phyloP scores from a whole-genome alignment of 2,888 invertebrate species.

The Andrena trimmerana region DNA sequence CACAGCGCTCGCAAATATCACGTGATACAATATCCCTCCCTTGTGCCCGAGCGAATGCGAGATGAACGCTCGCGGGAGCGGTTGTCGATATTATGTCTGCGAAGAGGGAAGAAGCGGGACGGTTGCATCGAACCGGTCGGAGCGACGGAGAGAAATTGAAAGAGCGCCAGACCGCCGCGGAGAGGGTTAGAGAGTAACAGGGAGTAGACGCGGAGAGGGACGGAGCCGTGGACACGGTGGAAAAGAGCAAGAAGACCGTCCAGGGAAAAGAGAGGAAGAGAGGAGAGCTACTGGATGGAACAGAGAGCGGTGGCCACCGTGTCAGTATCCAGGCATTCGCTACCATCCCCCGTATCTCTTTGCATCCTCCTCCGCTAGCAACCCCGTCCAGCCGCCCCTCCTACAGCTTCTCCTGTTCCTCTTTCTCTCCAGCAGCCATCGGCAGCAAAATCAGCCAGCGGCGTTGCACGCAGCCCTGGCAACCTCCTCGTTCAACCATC shows the following conservation, averaged over 20 bases:
- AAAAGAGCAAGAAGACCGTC: constrained; percentile 9
- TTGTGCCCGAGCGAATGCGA: constrained; percentile 34
- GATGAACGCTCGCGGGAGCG: constrained; percentile 58
- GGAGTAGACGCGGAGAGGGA: neutral
- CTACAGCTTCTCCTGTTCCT: constrained; percentile 32
- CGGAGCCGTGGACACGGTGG: neutral
- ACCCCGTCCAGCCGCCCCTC: constrained; percentile 30
- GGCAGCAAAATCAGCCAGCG: constrained; percentile 29
- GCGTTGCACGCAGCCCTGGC: constrained; percentile 40
- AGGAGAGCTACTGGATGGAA: constrained; percentile 46
- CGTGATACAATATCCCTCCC: constrained; percentile 49
- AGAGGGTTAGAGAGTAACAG: neutral
- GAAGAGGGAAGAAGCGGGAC: constrained; percentile 40
- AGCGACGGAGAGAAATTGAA: constrained; percentile 6
- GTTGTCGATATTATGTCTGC: constrained; percentile 69
- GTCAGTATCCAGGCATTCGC: constrained; percentile 74
- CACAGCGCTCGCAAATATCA: constrained; percentile 61
- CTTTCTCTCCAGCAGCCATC: constrained; percentile 39
- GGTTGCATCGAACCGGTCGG: constrained; percentile 22
- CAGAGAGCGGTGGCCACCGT: constrained; percentile 65
- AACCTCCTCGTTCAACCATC: constrained; percentile 51
- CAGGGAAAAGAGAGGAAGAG: constrained; percentile 13
- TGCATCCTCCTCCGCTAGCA: constrained; percentile 50
- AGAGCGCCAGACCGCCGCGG: constrained; percentile 1
- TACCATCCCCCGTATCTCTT: constrained; percentile 56